Evolutionary conservation across 2,797 vertebrate species (phyloP).

Genomic region (Enteromius radiatus): DNA sequence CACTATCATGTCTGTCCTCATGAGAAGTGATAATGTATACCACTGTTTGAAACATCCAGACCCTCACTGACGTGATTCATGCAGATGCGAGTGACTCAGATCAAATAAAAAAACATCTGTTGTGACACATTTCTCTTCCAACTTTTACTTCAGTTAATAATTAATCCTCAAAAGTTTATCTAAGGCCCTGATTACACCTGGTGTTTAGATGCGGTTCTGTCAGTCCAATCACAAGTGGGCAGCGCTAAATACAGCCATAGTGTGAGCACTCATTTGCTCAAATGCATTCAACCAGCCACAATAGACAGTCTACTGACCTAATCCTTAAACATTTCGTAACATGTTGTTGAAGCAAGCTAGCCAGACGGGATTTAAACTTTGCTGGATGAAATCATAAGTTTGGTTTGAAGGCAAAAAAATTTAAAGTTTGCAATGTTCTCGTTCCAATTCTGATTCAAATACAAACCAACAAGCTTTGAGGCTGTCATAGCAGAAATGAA

Average conservation of each 20-base stretch:
- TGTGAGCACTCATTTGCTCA: too few species aligned
- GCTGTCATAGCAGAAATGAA: background rate
- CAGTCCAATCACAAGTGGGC: background rate
- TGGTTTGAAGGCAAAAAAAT: background rate
- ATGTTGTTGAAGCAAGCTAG: background rate
- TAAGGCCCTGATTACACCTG: background rate
- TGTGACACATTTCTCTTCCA: background rate
- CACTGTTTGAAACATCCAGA: constrained; percentile 6
- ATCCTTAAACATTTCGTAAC: background rate
- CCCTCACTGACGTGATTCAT: background rate
- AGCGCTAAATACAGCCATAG: background rate
- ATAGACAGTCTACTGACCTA: background rate
- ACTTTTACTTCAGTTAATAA: constrained; percentile 8
- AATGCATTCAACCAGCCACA: too few species aligned
- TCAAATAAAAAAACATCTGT: background rate
- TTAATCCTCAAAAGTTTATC: background rate
- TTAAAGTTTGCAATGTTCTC: background rate
- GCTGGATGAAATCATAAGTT: background rate
- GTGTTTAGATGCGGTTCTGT: background rate
- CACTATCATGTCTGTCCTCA: constrained; percentile 51
- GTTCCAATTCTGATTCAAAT: background rate
- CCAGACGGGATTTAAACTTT: background rate
- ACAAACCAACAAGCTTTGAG: background rate
- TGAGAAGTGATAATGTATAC: background rate
- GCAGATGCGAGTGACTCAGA: background rate